A percentile compares a stretch with the other conserved stretches of the same genome.
Conservation (phyloP, 2,888 invertebrate species). For the Volucella bombylans region DNA sequence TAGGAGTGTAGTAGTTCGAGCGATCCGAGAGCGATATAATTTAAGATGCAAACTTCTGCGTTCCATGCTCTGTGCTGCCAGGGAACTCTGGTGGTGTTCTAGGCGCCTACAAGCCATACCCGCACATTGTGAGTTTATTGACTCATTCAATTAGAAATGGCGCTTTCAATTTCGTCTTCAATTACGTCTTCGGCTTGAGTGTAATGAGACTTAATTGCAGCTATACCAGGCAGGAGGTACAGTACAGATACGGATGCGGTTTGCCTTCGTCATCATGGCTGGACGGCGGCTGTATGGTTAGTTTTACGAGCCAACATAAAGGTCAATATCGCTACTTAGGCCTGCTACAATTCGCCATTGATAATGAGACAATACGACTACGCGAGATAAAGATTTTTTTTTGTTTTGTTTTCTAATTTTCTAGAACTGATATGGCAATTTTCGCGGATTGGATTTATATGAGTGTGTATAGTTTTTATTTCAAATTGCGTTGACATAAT, state of each 20-base stretch:
- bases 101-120: slow-evolving; percentile 10
- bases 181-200: slow-evolving; percentile 26
- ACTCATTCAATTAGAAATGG: slow-evolving; percentile 55
- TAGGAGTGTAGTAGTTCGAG: slow-evolving; percentile 15
- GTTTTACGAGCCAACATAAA: slow-evolving; percentile 31
- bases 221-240: neutral
- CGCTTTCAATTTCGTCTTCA: slow-evolving; percentile 57
- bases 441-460: neutral
- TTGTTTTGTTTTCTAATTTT: slow-evolving; percentile 12
- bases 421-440: slow-evolving; percentile 27
- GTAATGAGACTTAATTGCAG: slow-evolving; percentile 39
- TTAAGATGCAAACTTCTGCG: slow-evolving; percentile 44
- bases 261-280: slow-evolving; percentile 44
- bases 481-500: slow-evolving; percentile 54
- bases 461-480: slow-evolving; percentile 7
- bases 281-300: slow-evolving; percentile 21
- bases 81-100: neutral
- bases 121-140: slow-evolving; percentile 57
- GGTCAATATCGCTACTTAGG: slow-evolving; percentile 69
- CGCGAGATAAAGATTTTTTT: no score
- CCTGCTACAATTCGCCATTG: slow-evolving; percentile 7
- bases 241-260: neutral
- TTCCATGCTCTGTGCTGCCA: neutral
- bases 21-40: neutral
- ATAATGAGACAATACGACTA: slow-evolving; percentile 28